These are phyloP conservation scores for Nerophis lumbriciformis DNA, from an alignment of 2,113 vertebrate genomes.

Conservation along the genomic window DNA sequence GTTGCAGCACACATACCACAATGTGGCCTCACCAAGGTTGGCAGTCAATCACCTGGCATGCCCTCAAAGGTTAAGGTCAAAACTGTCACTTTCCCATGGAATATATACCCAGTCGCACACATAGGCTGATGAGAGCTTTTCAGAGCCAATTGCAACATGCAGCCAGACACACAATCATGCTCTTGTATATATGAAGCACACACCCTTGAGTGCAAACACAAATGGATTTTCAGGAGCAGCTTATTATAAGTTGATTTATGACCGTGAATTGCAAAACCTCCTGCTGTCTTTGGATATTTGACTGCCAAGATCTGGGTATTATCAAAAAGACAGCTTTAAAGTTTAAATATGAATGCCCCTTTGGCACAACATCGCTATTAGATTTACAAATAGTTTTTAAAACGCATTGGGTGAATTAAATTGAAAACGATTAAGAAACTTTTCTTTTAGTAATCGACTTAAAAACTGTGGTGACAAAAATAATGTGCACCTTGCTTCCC, in stretches of 20 bases:
- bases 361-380: constrained; percentile 35
- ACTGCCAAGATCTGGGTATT: not conserved
- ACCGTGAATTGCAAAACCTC: not conserved
- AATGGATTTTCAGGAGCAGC: constrained; percentile 2
- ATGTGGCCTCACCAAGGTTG: constrained; percentile 23
- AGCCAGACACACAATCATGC: constrained; percentile 7
- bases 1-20: constrained; percentile 12
- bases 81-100: constrained; percentile 32
- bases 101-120: constrained; percentile 15
- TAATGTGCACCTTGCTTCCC: constrained; percentile 11
- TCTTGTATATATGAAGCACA: constrained; percentile 6
- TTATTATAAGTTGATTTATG: constrained; percentile 6
- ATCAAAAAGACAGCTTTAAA: not conserved
- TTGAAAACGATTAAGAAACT: constrained; percentile 30
- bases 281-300: not conserved
- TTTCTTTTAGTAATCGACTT: constrained; percentile 24
- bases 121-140: not conserved
- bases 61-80: constrained; percentile 46
- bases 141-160: constrained; percentile 12
- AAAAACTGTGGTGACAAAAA: constrained; percentile 39
- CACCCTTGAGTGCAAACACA: not conserved
- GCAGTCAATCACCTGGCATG: constrained; percentile 39
- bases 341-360: not conserved
- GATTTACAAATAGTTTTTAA: constrained; percentile 30
- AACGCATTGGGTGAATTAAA: constrained; percentile 34